These are phyloP conservation scores for Notospermus geniculatus DNA, from an alignment of 1,140 invertebrate genomes.

Conservation along the genomic window DNA sequence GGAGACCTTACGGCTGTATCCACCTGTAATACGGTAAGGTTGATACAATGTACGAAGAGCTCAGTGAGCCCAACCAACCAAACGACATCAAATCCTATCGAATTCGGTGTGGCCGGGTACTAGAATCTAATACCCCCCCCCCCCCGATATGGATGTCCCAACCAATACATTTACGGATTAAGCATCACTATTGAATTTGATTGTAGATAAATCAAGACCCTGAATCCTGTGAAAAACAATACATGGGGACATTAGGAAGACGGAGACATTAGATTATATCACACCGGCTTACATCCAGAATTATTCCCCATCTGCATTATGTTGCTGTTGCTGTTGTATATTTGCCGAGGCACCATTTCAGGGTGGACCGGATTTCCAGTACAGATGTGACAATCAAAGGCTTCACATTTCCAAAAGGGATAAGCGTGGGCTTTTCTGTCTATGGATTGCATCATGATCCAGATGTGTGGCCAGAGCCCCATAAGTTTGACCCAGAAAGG, in stretches of 20 bases:
- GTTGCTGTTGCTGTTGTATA: no score
- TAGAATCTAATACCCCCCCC: no score
- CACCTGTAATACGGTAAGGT: conserved; percentile 20
- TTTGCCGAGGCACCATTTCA: no score
- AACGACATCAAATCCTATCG: no score
- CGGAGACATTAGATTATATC: neutral
- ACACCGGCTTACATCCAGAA: neutral
- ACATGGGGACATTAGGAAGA: no score
- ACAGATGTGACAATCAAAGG: conserved; percentile 34
- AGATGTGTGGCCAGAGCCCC: conserved; percentile 62
- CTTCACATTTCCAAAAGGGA: conserved; percentile 57
- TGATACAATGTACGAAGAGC: no score
- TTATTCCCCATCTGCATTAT: no score
- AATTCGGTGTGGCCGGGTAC: no score
- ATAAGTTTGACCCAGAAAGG: conserved; percentile 65
- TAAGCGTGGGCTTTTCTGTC: conserved; percentile 62
- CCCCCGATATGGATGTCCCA: no score
- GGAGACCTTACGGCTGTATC: conserved; percentile 30
- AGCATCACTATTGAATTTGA: neutral
- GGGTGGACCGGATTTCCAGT: conserved; percentile 30
- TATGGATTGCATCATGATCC: conserved; percentile 65
- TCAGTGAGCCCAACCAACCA: no score
- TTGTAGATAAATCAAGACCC: neutral
- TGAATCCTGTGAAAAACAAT: no score
- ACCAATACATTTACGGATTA: no score